phyloP scores from a whole-genome alignment of 2,113 vertebrate species.

The Anhinga anhinga region DNA sequence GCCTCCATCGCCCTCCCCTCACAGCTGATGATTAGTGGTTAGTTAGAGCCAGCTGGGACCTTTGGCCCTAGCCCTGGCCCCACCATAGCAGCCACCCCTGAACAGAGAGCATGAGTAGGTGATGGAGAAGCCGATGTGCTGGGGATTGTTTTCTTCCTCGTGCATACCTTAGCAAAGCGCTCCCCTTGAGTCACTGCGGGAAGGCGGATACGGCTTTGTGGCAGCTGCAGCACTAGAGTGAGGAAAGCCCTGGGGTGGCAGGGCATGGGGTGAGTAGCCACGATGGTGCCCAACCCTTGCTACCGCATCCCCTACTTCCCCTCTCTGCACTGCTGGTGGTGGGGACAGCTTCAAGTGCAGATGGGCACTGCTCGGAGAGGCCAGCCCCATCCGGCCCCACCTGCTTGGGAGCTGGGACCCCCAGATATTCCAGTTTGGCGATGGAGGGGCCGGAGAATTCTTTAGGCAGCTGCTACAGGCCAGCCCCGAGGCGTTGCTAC shows the following conservation, averaged over 20 bases:
- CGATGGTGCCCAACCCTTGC: background rate
- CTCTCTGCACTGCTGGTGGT: fast-evolving
- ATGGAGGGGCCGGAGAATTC: background rate
- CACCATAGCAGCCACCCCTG: background rate
- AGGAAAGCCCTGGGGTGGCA: background rate
- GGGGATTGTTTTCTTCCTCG: background rate
- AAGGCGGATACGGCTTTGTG: background rate
- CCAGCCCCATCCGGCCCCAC: background rate
- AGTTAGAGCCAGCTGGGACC: background rate
- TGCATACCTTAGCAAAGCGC: background rate
- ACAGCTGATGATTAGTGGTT: background rate
- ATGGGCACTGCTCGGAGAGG: background rate
- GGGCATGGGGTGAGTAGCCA: background rate
- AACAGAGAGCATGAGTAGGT: background rate
- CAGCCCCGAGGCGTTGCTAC: background rate
- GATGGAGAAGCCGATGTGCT: background rate
- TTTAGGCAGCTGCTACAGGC: background rate
- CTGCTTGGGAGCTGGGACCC: background rate
- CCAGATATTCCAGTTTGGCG: background rate
- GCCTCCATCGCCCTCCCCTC: fast-evolving
- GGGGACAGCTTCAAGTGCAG: background rate
- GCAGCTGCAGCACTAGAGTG: background rate
- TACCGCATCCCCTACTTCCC: background rate
- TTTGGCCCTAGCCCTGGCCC: background rate
- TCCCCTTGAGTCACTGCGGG: background rate